phyloP scores from a whole-genome alignment of 2,888 invertebrate genomes.

The Drepanosiphum platanoidis region DNA sequence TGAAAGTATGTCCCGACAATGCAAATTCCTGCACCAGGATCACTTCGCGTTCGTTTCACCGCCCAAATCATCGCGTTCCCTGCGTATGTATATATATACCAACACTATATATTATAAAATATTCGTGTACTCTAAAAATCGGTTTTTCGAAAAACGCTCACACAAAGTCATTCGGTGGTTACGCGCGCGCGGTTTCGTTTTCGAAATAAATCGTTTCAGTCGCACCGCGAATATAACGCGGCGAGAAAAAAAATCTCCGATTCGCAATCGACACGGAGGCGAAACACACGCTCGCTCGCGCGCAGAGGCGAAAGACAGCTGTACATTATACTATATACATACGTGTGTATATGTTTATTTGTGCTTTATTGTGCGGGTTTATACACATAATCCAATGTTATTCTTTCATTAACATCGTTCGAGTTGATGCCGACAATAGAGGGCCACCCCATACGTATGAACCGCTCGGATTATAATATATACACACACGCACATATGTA shows the following conservation, averaged over 20 bases:
- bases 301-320: slow-evolving; percentile 50
- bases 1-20: too few relatives aligned
- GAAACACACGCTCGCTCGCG: too few relatives aligned
- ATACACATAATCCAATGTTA: slow-evolving; percentile 62
- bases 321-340: slow-evolving; percentile 61
- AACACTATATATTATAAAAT: too few relatives aligned
- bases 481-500: slow-evolving; percentile 22
- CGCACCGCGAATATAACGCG: background rate
- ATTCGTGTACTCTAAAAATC: too few relatives aligned
- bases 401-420: slow-evolving; percentile 62
- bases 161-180: too few relatives aligned
- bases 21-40: too few relatives aligned
- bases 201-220: background rate
- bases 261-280: slow-evolving; percentile 32
- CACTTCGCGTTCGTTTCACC: too few relatives aligned
- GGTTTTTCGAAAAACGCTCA: too few relatives aligned
- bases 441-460: slow-evolving; percentile 54
- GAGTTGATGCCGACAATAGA: slow-evolving; percentile 61
- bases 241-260: slow-evolving; percentile 21
- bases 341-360: slow-evolving; percentile 62
- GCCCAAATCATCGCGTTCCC: too few relatives aligned
- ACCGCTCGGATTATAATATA: slow-evolving; percentile 61
- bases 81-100: too few relatives aligned
- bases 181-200: too few relatives aligned
- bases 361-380: slow-evolving; percentile 62